Conservation (phyloP, 2,888 invertebrate genomes). For the Herminia tarsipennalis region DNA sequence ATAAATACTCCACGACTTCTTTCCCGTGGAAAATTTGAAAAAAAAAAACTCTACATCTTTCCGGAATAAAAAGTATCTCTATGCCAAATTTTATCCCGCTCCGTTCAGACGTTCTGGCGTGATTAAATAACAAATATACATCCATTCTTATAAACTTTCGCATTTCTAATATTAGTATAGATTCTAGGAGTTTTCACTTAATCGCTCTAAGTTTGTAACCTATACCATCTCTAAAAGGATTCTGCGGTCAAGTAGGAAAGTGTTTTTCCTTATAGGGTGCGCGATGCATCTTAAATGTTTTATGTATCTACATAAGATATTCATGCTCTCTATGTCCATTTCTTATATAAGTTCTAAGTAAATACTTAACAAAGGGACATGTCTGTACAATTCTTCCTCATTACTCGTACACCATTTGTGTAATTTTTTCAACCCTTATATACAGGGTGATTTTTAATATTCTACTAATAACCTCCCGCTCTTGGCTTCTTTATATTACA, state of each 20-base stretch:
- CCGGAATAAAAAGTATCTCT: no score
- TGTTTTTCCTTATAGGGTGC: constrained; percentile 53
- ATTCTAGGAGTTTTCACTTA: neutral
- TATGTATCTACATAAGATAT: neutral
- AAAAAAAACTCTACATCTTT: no score
- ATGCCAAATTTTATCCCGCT: no score
- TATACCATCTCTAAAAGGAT: constrained; percentile 59
- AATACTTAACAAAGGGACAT: neutral
- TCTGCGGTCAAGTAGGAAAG: constrained; percentile 71
- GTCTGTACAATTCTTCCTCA: neutral
- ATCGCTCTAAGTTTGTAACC: constrained; percentile 27
- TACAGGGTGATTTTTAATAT: no score
- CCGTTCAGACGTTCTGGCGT: no score
- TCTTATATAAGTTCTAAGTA: neutral
- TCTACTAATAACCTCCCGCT: no score
- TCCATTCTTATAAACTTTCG: neutral
- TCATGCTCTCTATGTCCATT: no score
- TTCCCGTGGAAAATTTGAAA: no score
- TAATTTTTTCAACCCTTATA: no score
- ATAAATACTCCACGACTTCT: no score
- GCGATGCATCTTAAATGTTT: constrained; percentile 52
- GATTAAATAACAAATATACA: neutral
- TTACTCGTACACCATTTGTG: no score
- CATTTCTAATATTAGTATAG: neutral
- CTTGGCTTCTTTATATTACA: no score